Evolutionary conservation across 2,113 vertebrate species (phyloP).

Genomic region (Tupaia chinensis): DNA sequence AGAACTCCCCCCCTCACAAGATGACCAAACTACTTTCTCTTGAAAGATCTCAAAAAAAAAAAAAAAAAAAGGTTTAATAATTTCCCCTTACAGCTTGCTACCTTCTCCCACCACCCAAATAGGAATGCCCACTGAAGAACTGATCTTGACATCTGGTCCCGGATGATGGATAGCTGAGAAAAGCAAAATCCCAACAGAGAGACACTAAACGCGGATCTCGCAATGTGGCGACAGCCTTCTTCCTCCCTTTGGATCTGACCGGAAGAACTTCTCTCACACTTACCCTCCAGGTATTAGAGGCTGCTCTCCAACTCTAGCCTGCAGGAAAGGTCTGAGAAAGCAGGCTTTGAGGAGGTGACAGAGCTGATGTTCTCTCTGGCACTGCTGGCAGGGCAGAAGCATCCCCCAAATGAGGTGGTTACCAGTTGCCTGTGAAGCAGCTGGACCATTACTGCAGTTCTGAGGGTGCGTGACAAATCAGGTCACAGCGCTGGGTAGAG

Average conservation of each 20-base stretch:
- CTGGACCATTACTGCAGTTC: constrained; percentile 81
- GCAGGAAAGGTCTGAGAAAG: constrained; percentile 47
- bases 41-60: constrained; percentile 61
- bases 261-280: constrained; percentile 68
- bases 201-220: not conserved
- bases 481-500: constrained; percentile 81
- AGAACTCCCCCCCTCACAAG: constrained; percentile 51
- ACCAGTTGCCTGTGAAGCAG: constrained; percentile 80
- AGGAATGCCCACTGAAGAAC: constrained; percentile 8
- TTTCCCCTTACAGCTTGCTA: constrained; percentile 17
- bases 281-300: constrained; percentile 76
- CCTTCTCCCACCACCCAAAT: not conserved
- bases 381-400: constrained; percentile 68
- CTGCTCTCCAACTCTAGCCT: constrained; percentile 64
- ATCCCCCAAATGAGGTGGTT: constrained; percentile 78
- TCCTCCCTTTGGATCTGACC: not conserved
- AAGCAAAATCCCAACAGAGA: constrained; percentile 11
- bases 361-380: constrained; percentile 66
- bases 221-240: not conserved
- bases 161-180: constrained; percentile 21
- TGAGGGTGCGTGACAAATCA: constrained; percentile 83
- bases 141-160: constrained; percentile 30
- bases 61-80: constrained; percentile 24
- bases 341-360: constrained; percentile 72
- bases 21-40: constrained; percentile 51